Conservation (phyloP, 2,888 invertebrate species). For the Galerucella pusilla region DNA sequence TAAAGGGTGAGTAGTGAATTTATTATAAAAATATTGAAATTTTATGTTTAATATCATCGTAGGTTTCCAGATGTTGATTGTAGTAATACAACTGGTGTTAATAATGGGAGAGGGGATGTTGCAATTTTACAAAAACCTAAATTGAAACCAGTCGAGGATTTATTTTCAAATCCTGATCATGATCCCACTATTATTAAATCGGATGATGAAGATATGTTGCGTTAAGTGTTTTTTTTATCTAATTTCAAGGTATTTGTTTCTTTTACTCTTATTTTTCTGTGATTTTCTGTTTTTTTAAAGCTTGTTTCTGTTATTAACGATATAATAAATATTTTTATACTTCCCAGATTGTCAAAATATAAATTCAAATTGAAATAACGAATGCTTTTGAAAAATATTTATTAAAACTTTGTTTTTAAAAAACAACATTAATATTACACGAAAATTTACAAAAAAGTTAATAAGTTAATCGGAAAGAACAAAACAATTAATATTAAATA, state of each 20-base stretch:
- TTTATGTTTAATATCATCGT: constrained; percentile 35
- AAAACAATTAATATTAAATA: constrained; percentile 55
- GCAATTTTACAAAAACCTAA: constrained; percentile 55
- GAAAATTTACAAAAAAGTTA: constrained; percentile 56
- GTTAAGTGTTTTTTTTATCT: not conserved
- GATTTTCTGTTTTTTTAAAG: not conserved
- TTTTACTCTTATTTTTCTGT: not conserved
- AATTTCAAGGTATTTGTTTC: not conserved
- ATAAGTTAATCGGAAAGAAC: constrained; percentile 57
- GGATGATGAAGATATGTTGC: constrained; percentile 47
- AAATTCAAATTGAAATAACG: not conserved
- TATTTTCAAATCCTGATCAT: constrained; percentile 56
- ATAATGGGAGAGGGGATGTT: constrained; percentile 59
- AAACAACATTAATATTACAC: constrained; percentile 55
- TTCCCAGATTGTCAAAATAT: not conserved
- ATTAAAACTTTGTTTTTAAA: constrained; percentile 48
- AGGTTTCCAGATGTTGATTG: constrained; percentile 58
- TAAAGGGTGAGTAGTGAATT: constrained; percentile 55
- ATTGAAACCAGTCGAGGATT: constrained; percentile 57
- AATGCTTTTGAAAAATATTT: constrained; percentile 39
- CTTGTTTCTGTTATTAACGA: constrained; percentile 12
- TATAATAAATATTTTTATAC: constrained; percentile 6
- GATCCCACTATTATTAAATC: constrained; percentile 54
- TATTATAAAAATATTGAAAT: constrained; percentile 3
- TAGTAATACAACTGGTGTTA: constrained; percentile 52